phyloP scores from a whole-genome alignment of 2,797 vertebrate species.

The Neoniphon sammara region DNA sequence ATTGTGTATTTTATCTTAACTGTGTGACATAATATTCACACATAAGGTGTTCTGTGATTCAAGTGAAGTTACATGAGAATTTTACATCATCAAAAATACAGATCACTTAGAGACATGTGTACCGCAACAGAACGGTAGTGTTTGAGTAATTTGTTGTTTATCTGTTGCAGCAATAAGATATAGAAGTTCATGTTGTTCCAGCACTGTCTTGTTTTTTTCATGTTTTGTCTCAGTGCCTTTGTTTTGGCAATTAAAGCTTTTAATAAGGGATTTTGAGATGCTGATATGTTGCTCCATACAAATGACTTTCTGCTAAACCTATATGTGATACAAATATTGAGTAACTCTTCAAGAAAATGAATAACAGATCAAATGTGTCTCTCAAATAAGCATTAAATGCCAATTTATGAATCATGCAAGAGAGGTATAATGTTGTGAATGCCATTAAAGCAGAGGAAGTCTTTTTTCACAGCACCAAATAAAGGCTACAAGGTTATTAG shows the following conservation, averaged over 20 bases:
- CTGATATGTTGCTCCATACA: conserved; percentile 21
- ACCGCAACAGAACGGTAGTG: no score
- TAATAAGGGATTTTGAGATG: conserved; percentile 29
- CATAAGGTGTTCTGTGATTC: conserved; percentile 25
- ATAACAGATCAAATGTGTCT: background rate
- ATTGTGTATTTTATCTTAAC: conserved; percentile 18
- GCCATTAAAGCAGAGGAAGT: conserved; percentile 13
- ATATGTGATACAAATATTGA: background rate
- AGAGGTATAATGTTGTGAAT: conserved; percentile 13
- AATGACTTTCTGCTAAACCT: conserved; percentile 1
- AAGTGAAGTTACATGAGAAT: conserved; percentile 3
- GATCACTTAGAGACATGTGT: background rate
- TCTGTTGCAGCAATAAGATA: background rate
- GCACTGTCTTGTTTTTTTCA: conserved; percentile 26
- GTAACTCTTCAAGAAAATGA: background rate
- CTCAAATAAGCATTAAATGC: conserved; percentile 11
- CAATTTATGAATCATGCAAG: conserved; percentile 2
- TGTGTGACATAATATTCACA: conserved; percentile 17
- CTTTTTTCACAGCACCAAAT: conserved; percentile 10
- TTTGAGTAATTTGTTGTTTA: background rate
- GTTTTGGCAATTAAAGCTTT: conserved; percentile 44
- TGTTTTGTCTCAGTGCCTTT: conserved; percentile 42
- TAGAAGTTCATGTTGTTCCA: conserved; percentile 16
- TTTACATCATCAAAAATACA: conserved; percentile 1
- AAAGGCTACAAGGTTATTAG: background rate